A percentile compares a stretch with the other conserved stretches of the same genome.
phyloP scores from a whole-genome alignment of 2,113 vertebrate species.

The Dromaius novaehollandiae region DNA sequence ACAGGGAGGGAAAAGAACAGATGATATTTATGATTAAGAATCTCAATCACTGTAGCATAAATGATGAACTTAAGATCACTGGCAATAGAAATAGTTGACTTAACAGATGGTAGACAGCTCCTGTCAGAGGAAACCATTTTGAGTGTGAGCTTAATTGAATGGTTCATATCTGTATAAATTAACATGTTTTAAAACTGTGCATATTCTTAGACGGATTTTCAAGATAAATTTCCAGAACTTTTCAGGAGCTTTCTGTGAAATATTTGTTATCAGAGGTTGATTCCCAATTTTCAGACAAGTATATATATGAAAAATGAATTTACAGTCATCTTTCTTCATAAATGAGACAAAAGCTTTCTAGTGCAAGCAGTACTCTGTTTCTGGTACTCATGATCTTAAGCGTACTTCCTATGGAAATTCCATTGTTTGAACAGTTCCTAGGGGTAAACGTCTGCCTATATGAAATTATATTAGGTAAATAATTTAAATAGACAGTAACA shows the following conservation, averaged over 20 bases:
- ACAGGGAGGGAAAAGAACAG: slow-evolving; percentile 26
- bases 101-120: slow-evolving; percentile 76
- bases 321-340: neutral
- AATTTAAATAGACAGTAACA: slow-evolving; percentile 56
- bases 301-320: neutral
- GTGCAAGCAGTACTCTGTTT: neutral
- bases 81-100: slow-evolving; percentile 71
- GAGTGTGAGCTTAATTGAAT: slow-evolving; percentile 69
- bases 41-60: slow-evolving; percentile 50
- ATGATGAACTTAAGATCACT: slow-evolving; percentile 60
- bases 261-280: neutral
- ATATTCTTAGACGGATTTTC: slow-evolving; percentile 54
- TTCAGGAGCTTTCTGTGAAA: slow-evolving; percentile 7
- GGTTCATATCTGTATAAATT: slow-evolving; percentile 75
- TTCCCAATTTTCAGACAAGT: neutral
- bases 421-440: slow-evolving; percentile 48
- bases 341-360: neutral
- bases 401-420: slow-evolving; percentile 21
- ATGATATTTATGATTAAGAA: slow-evolving; percentile 64
- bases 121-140: slow-evolving; percentile 63
- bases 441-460: slow-evolving; percentile 58
- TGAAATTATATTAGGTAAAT: slow-evolving; percentile 56
- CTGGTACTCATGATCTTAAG: neutral
- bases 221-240: slow-evolving; percentile 7
- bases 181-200: slow-evolving; percentile 67